A percentile compares a stretch with the other conserved stretches of the same genome.
Conservation (phyloP, 2,797 vertebrate species). For the Centroberyx gerrardi region DNA sequence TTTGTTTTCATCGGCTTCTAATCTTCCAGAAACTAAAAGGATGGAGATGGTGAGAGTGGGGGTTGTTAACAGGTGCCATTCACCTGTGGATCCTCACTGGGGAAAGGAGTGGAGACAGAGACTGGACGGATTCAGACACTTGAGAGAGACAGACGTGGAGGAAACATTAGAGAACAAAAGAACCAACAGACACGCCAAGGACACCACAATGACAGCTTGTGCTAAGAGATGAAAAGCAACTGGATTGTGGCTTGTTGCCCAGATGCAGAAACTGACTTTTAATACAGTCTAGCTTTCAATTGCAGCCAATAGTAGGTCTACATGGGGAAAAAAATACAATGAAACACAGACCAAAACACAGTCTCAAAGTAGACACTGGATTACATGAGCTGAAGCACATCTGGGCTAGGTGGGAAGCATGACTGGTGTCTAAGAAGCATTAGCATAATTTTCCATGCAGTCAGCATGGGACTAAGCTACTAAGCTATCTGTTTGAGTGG, state of each 20-base stretch:
- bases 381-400: conserved; percentile 11
- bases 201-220: conserved; percentile 57
- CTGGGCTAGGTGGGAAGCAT: not conserved
- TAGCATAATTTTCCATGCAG: conserved; percentile 12
- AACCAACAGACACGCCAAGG: conserved; percentile 25
- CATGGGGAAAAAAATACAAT: not conserved
- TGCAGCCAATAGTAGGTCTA: conserved; percentile 14
- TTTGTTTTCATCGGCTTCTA: conserved; percentile 42
- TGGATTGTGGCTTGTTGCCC: conserved; percentile 29
- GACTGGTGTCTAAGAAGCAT: not conserved
- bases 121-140: not conserved
- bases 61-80: conserved; percentile 29
- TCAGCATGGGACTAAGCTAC: conserved; percentile 5
- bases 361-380: conserved; percentile 3
- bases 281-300: conserved; percentile 31
- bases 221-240: conserved; percentile 53
- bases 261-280: conserved; percentile 42
- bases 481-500: not conserved
- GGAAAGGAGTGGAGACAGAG: conserved; percentile 4
- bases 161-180: conserved; percentile 26
- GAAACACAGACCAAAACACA: conserved; percentile 1
- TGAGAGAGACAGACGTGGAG: not conserved
- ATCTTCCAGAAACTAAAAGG: conserved; percentile 44
- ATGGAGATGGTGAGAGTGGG: not conserved
- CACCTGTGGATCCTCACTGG: conserved; percentile 12